Base-by-base conservation (phyloP, 2,888 invertebrate genomes). In the Agriopis leucophaearia region DNA sequence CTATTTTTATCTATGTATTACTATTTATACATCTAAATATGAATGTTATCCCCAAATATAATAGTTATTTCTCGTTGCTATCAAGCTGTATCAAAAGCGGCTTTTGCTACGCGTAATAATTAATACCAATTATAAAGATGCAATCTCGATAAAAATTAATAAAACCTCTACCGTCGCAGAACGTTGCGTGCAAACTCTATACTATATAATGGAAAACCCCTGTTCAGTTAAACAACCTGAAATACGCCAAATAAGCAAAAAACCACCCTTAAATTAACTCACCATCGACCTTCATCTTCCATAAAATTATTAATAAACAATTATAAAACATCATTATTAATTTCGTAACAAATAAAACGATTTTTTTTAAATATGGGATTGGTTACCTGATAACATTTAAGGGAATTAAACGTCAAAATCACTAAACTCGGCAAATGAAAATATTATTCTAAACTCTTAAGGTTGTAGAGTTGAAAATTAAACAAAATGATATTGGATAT, bases 311-410 rank as follows among this genome's bases (percentile, higher is more conserved):
- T 40, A 61, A 62, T 54, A 58, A 65, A 62, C 52, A 65, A 73
- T 71, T 71, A 65, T 66, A 71, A 58, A 10, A 8, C 45, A 38
- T 54, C 60, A 70, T 68, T 69, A 64, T 63, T 69, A 64, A 67
- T 70, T 70, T 61, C 59, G 66, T 70, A 65, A 58, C 67, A 70
- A 74, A 71, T 70, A 74, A 74, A 77, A 74, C 72, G 75, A 78
- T 79, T 76, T 76, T 74, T 54, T 56, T 58, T 66, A 57, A 71
- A 70, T 75, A 60, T 73, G 72, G 78, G 72, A 84, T 78, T 78
- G 79, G 81, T 83, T 84, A 87, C 86, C 83, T 85, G 81, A 72
- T 81, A 85, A 78, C 84, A 85, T 87, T 87, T 86, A 70, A 55
- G 78, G 58, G 15, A 42, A 40, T 50, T 70, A 58, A 57, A 74